These are phyloP conservation scores for Neocloeon triangulifer DNA, from an alignment of 1,140 invertebrate genomes.

Conservation along the genomic window DNA sequence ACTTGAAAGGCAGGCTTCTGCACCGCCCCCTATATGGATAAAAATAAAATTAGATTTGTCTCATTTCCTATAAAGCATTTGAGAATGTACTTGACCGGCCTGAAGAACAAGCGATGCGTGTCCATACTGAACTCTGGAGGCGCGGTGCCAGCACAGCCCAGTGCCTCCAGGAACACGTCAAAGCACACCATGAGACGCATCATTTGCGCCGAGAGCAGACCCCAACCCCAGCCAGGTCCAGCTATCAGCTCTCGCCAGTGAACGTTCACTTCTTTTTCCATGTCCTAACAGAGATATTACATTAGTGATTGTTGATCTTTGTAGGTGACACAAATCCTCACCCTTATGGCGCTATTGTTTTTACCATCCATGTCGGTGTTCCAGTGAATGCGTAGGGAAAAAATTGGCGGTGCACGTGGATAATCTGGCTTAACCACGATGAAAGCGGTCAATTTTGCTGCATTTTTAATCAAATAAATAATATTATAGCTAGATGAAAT, in stretches of 20 bases:
- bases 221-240: constrained; percentile 15
- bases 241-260: constrained; percentile 23
- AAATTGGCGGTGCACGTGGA: constrained; percentile 50
- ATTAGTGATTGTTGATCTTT: constrained; percentile 1
- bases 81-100: constrained; percentile 26
- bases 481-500: no score
- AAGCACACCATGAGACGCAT: constrained; percentile 57
- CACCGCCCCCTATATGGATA: not conserved
- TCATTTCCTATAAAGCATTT: not conserved
- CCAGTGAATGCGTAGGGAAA: constrained; percentile 38
- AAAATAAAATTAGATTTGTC: not conserved
- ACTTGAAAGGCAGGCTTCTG: not conserved
- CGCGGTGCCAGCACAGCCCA: constrained; percentile 19
- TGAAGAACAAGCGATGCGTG: constrained; percentile 59
- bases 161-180: constrained; percentile 70
- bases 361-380: constrained; percentile 36
- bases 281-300: constrained; percentile 25
- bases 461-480: constrained; percentile 7
- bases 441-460: constrained; percentile 48
- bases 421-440: constrained; percentile 63
- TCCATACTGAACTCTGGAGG: constrained; percentile 46
- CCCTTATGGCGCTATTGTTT: constrained; percentile 44
- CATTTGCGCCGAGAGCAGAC: constrained; percentile 49
- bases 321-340: no score
- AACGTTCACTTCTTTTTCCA: constrained; percentile 50